Evolutionary conservation across 2,113 vertebrate species (phyloP).

Genomic region (Galbula dea): DNA sequence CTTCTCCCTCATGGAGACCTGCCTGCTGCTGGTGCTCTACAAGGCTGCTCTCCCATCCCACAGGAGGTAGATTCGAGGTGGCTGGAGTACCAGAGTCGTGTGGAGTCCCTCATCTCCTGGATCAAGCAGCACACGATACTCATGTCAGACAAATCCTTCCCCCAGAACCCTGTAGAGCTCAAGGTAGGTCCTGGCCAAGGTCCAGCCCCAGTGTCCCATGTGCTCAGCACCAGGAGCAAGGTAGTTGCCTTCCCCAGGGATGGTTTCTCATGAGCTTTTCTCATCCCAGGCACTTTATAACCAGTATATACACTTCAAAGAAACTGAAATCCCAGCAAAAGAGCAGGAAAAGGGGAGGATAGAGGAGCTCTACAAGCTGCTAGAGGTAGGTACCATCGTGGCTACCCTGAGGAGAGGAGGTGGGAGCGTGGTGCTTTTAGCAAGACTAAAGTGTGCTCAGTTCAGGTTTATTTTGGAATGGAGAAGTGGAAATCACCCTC

Average conservation of each 20-base stretch:
- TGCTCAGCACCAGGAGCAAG: fast-evolving
- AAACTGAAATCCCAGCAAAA: slow-evolving; percentile 91
- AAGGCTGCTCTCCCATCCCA: fast-evolving
- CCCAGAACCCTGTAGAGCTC: slow-evolving; percentile 95
- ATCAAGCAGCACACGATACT: slow-evolving; percentile 90
- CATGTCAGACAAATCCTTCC: slow-evolving; percentile 95
- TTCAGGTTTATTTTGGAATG: not conserved
- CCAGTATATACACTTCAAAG: slow-evolving; percentile 98
- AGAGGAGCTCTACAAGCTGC: slow-evolving; percentile 90
- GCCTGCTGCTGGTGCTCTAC: not conserved
- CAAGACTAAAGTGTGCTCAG: not conserved
- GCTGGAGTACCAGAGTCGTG: slow-evolving; percentile 90
- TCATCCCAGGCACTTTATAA: slow-evolving; percentile 95
- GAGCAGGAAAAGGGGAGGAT: slow-evolving; percentile 89
- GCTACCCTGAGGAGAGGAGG: not conserved
- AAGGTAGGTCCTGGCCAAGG: slow-evolving; percentile 75
- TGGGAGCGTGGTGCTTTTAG: not conserved
- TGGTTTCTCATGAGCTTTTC: not conserved
- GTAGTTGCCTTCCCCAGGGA: not conserved
- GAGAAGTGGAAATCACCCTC: not conserved
- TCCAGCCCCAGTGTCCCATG: fast-evolving
- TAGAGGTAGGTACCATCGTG: slow-evolving; percentile 79
- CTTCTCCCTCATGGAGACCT: not conserved
- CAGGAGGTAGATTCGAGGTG: slow-evolving; percentile 95
- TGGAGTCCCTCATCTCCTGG: slow-evolving; percentile 92